Conservation (phyloP, 2,888 invertebrate genomes). For the Eilema griseolum region DNA sequence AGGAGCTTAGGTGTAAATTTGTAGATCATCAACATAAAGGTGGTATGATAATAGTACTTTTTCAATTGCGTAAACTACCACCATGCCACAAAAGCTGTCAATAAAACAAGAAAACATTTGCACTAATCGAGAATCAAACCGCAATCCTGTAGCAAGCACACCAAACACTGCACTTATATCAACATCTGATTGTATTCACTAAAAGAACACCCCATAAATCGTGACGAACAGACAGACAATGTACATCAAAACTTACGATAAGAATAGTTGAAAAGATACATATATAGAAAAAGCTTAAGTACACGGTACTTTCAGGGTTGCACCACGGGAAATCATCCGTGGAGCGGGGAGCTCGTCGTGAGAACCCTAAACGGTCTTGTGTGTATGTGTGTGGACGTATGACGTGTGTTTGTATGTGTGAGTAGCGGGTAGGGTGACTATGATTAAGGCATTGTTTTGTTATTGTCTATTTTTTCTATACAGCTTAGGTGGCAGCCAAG, state of each 20-base stretch:
- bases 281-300: constrained; percentile 59
- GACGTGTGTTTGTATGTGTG: constrained; percentile 53
- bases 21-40: too few relatives aligned
- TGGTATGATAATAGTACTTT: too few relatives aligned
- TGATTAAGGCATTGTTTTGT: background rate
- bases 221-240: background rate
- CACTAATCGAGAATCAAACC: too few relatives aligned
- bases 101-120: too few relatives aligned
- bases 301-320: constrained; percentile 59
- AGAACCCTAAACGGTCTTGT: constrained; percentile 59
- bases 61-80: too few relatives aligned
- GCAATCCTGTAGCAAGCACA: too few relatives aligned
- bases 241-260: constrained; percentile 17
- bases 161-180: too few relatives aligned
- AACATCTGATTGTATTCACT: background rate
- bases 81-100: too few relatives aligned
- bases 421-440: constrained; percentile 45
- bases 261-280: constrained; percentile 33
- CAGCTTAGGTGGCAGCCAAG: too few relatives aligned
- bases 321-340: constrained; percentile 78
- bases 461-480: too few relatives aligned
- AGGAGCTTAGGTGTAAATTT: too few relatives aligned
- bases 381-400: constrained; percentile 29
- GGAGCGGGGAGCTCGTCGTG: constrained; percentile 57
- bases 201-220: background rate